These are phyloP conservation scores for Chionomys nivalis DNA, from an alignment of 2,113 vertebrate species.

Conservation along the genomic window DNA sequence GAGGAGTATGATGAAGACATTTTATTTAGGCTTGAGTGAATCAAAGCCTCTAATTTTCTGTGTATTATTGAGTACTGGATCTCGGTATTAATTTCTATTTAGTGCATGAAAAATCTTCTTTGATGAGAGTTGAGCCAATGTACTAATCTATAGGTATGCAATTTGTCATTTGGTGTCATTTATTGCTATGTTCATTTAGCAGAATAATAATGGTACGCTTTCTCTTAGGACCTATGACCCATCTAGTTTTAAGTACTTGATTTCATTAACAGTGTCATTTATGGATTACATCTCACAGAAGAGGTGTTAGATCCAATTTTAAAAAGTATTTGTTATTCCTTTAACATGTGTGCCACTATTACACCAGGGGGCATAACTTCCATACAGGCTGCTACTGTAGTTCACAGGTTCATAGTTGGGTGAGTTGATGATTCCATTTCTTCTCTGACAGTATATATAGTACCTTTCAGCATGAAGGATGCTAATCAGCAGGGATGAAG, in stretches of 20 bases:
- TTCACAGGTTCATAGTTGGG: background rate
- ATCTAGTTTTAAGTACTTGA: background rate
- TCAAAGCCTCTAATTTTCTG: background rate
- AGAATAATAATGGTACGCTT: background rate
- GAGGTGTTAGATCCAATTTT: background rate
- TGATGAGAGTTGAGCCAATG: background rate
- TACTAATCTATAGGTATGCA: background rate
- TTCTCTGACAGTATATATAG: background rate
- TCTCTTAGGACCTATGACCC: background rate
- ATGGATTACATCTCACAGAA: background rate
- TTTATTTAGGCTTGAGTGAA: background rate
- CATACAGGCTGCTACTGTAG: background rate
- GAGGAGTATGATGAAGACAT: background rate
- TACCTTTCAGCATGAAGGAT: background rate
- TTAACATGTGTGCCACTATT: background rate
- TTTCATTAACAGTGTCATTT: background rate
- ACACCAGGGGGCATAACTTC: background rate
- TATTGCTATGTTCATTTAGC: background rate
- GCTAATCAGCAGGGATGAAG: background rate
- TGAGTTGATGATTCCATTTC: background rate
- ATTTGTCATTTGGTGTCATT: background rate
- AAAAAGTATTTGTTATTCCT: background rate
- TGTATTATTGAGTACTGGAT: background rate
- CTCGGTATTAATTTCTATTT: background rate
- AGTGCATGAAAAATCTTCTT: background rate